Conservation (phyloP, 35 echinoderm and acorn worm genomes). For the Heliocidaris tuberculata region DNA sequence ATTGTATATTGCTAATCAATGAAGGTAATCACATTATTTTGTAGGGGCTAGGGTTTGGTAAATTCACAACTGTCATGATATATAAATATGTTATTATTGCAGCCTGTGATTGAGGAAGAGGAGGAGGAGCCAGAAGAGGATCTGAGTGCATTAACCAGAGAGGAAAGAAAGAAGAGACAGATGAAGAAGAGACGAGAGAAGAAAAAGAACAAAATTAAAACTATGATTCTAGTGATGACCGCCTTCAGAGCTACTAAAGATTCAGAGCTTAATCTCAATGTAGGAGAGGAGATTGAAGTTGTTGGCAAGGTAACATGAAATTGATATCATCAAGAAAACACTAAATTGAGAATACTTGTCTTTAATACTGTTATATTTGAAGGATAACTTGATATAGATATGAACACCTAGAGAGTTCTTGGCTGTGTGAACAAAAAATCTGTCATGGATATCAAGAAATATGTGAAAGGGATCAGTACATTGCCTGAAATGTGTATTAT, state of each 20-base stretch:
- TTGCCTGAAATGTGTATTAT: no score
- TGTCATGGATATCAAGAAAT: no score
- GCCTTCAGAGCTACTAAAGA: conserved; percentile 84
- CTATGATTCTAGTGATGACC: conserved; percentile 80
- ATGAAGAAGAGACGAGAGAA: conserved; percentile 88
- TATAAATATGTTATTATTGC: neutral
- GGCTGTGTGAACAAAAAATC: no score
- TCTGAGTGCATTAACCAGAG: conserved; percentile 64
- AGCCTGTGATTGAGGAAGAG: conserved; percentile 51
- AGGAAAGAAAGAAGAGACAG: conserved; percentile 79
- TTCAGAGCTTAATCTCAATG: conserved; percentile 78
- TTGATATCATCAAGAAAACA: neutral
- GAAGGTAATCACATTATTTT: no score
- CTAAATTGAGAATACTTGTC: no score
- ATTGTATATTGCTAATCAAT: no score
- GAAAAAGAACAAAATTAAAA: conserved; percentile 77
- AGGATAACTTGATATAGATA: no score
- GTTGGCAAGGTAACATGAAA: conserved; percentile 37
- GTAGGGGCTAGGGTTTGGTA: no score
- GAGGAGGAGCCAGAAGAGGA: conserved; percentile 65
- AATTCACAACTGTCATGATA: no score
- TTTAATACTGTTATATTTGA: neutral
- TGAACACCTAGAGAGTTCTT: no score
- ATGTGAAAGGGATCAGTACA: no score
- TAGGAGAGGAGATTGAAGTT: conserved; percentile 67